Conservation (phyloP, 2,888 invertebrate species). For the Drosophila mulleri region DNA sequence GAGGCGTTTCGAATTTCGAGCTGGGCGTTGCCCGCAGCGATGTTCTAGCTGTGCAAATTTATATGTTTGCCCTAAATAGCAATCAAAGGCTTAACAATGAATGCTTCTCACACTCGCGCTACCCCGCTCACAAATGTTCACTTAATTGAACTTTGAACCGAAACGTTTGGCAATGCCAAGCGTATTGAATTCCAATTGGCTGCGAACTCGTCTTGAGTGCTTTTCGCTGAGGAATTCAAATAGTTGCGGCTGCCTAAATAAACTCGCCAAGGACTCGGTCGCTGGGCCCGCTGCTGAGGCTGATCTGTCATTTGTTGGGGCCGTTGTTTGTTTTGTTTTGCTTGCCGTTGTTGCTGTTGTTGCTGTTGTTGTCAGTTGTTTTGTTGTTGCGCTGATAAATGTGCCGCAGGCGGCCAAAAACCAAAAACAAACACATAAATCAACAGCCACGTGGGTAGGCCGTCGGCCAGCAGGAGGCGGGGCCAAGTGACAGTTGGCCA, state of each 20-base stretch:
- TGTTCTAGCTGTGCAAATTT: slow-evolving; percentile 57
- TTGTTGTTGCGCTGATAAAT: slow-evolving; percentile 62
- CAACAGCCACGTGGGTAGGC: slow-evolving; percentile 57
- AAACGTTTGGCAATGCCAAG: slow-evolving; percentile 26
- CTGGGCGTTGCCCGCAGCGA: slow-evolving; percentile 26
- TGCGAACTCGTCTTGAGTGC: slow-evolving; percentile 39
- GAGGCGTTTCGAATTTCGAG: slow-evolving; percentile 3
- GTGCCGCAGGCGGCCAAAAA: slow-evolving; percentile 52
- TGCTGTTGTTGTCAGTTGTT: slow-evolving; percentile 19
- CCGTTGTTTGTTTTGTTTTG: slow-evolving; percentile 3
- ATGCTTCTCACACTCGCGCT: not conserved
- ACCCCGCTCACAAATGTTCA: slow-evolving; percentile 50
- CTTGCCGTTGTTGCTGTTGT: slow-evolving; percentile 22
- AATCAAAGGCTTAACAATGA: slow-evolving; percentile 70
- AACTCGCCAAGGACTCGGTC: slow-evolving; percentile 28
- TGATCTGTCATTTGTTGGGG: slow-evolving; percentile 56
- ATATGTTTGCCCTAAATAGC: slow-evolving; percentile 73
- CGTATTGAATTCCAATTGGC: slow-evolving; percentile 39
- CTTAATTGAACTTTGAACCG: slow-evolving; percentile 75
- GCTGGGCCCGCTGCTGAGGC: slow-evolving; percentile 3
- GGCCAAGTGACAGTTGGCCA: not conserved
- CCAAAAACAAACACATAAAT: slow-evolving; percentile 77
- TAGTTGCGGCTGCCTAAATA: slow-evolving; percentile 52
- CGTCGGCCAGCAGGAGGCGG: not conserved
- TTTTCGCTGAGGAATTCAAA: slow-evolving; percentile 58